Conservation (phyloP, 2,797 vertebrate genomes). For the Limnodromus scolopaceus region DNA sequence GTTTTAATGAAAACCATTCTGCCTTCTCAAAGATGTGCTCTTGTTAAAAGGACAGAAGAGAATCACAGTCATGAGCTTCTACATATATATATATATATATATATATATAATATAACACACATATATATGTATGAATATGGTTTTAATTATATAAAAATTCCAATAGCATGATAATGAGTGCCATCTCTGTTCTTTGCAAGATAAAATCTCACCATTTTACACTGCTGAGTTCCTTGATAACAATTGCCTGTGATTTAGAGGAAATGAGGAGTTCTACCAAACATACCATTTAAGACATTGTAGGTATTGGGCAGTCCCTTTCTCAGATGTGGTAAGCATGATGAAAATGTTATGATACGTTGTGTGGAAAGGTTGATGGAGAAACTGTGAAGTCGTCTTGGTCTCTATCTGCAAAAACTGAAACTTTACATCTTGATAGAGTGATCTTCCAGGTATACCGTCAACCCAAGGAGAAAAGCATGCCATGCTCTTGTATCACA, state of each 20-base stretch:
- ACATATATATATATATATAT: not conserved
- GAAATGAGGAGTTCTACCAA: not conserved
- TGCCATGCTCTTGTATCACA: not conserved
- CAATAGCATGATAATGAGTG: not conserved
- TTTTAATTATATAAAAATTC: not conserved
- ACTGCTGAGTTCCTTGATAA: not conserved
- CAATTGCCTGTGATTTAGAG: not conserved
- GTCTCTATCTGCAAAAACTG: not conserved
- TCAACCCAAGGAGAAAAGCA: not conserved
- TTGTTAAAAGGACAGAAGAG: not conserved
- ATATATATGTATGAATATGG: not conserved
- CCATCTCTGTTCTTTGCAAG: not conserved
- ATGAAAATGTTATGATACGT: not conserved
- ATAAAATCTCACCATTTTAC: not conserved
- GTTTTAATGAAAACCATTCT: slow-evolving; percentile 1
- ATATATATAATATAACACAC: too few relatives aligned
- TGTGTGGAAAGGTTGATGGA: not conserved
- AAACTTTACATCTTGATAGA: not conserved
- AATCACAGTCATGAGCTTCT: not conserved
- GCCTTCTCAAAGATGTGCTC: not conserved
- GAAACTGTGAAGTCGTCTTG: not conserved
- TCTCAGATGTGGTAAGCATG: not conserved
- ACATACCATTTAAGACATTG: not conserved
- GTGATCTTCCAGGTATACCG: not conserved
- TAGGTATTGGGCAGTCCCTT: not conserved